A percentile compares a stretch with the other conserved stretches of the same genome.
Conservation (phyloP, 2,113 vertebrate species). For the Microtus richardsoni region DNA sequence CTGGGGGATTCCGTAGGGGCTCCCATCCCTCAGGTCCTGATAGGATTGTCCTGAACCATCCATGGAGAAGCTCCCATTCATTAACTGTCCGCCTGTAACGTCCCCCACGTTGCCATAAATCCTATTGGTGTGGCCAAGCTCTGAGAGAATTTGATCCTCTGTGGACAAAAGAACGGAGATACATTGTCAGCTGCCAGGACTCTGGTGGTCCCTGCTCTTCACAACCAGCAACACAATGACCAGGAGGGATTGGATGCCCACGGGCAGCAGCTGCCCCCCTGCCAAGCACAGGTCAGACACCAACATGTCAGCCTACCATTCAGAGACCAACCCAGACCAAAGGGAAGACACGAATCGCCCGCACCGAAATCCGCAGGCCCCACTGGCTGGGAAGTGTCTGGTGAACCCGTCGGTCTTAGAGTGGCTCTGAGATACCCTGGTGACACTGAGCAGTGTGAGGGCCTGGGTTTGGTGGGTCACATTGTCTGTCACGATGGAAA, state of each 20-base stretch:
- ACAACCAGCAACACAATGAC: conserved; percentile 25
- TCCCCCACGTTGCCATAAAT: conserved; percentile 94
- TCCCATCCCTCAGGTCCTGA: conserved; percentile 95
- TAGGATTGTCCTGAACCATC: conserved; percentile 94
- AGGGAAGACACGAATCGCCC: neutral
- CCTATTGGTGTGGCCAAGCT: conserved; percentile 94
- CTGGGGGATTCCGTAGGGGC: conserved; percentile 96
- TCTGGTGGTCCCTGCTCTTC: neutral
- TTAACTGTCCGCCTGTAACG: conserved; percentile 89
- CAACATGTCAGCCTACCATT: neutral
- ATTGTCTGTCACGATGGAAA: neutral
- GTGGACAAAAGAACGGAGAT: conserved; percentile 83
- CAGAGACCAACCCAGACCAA: neutral
- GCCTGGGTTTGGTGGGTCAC: neutral
- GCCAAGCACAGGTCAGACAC: neutral
- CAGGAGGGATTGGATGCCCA: neutral
- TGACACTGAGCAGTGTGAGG: neutral
- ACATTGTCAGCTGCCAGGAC: conserved; percentile 46
- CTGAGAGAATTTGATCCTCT: conserved; percentile 99
- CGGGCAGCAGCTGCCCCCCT: neutral
- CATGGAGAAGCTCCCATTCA: conserved; percentile 94
- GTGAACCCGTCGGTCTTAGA: neutral
- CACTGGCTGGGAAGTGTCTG: neutral
- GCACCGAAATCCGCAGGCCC: neutral
- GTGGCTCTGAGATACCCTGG: neutral